phyloP scores from a whole-genome alignment of 2,113 vertebrate genomes.

The Myanophis thanlyinensis region DNA sequence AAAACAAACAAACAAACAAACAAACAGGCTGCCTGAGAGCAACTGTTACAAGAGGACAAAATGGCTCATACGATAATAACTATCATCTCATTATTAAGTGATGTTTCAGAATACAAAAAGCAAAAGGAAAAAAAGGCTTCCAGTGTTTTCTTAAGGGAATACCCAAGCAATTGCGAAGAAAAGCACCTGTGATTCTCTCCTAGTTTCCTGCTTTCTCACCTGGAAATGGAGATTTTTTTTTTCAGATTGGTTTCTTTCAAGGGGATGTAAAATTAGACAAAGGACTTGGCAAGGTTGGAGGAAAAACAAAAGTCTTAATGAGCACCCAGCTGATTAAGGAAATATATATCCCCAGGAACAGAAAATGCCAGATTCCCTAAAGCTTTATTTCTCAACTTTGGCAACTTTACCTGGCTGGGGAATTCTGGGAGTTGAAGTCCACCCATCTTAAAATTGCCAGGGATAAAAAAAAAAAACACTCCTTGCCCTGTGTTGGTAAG shows the following conservation, averaged over 20 bases:
- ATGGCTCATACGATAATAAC: conserved; percentile 34
- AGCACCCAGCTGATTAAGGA: neutral
- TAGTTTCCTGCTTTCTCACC: neutral
- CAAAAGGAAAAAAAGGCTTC: neutral
- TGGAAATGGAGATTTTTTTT: conserved; percentile 50
- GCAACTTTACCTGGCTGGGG: neutral
- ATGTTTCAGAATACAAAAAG: conserved; percentile 23
- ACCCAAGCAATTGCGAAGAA: conserved; percentile 8
- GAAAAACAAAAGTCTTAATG: neutral
- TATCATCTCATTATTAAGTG: conserved; percentile 27
- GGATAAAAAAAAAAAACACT: neutral
- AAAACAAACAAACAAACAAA: too few species aligned
- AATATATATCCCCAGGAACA: conserved; percentile 7
- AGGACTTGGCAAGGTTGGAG: conserved; percentile 20
- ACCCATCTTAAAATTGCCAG: neutral
- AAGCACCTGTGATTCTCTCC: conserved; percentile 12
- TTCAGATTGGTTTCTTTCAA: conserved; percentile 32
- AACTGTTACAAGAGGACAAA: conserved; percentile 31
- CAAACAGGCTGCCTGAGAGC: conserved; percentile 10
- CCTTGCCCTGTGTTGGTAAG: neutral
- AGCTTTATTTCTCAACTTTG: neutral
- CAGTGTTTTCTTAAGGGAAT: conserved; percentile 25
- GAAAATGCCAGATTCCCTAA: too few species aligned
- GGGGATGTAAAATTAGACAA: conserved; percentile 39
- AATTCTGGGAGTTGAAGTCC: neutral